Conservation (phyloP, 2,797 vertebrate species). For the Dicrostonyx torquatus region DNA sequence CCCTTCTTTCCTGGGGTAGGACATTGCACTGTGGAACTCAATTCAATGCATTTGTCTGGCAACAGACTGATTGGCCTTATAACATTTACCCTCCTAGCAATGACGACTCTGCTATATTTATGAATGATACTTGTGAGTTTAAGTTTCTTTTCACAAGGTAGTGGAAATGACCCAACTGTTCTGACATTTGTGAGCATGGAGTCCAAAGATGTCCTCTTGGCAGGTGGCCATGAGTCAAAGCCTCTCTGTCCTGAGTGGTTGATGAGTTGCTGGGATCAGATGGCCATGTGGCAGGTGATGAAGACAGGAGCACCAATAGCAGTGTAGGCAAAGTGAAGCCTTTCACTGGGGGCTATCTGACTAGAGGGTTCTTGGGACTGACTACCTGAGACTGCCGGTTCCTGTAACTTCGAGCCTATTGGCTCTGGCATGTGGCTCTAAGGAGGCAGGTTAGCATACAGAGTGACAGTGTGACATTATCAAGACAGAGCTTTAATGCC, state of each 20-base stretch:
- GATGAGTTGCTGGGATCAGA: conserved; percentile 49
- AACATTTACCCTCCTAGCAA: conserved; percentile 12
- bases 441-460: conserved; percentile 47
- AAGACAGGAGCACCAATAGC: not conserved
- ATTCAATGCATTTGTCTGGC: not conserved
- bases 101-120: not conserved
- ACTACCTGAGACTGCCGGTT: not conserved
- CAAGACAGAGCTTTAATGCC: conserved; percentile 2
- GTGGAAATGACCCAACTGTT: conserved; percentile 30
- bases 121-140: not conserved
- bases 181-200: conserved; percentile 61
- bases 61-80: not conserved
- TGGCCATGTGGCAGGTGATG: not conserved
- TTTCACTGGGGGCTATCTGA: not conserved
- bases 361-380: not conserved
- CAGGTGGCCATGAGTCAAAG: conserved; percentile 56
- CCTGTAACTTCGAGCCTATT: conserved; percentile 8
- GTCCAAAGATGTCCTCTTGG: conserved; percentile 51
- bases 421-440: not conserved
- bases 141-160: conserved; percentile 52
- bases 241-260: conserved; percentile 9
- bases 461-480: not conserved
- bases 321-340: not conserved
- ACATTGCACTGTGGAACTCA: not conserved
- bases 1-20: not conserved